phyloP scores from a whole-genome alignment of 2,888 invertebrate genomes.

The Pheosia gnoma region DNA sequence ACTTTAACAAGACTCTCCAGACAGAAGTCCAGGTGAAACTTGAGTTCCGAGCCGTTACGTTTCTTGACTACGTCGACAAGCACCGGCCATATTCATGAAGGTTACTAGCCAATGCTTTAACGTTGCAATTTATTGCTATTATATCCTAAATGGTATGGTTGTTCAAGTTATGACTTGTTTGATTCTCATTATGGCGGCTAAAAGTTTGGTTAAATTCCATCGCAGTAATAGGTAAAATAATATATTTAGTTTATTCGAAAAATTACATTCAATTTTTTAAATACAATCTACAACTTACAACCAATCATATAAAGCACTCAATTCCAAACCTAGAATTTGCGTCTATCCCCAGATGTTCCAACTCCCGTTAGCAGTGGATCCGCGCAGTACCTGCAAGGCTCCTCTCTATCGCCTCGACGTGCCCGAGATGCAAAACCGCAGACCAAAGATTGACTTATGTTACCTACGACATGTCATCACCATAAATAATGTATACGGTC shows the following conservation, averaged over 20 bases:
- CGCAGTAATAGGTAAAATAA: too few species aligned
- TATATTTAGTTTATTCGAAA: too few species aligned
- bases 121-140: too few species aligned
- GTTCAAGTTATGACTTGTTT: too few species aligned
- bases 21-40: conserved; percentile 26
- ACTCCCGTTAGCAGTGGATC: conserved; percentile 33
- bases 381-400: conserved; percentile 28
- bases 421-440: conserved; percentile 78
- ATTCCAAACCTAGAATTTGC: background rate
- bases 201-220: too few species aligned
- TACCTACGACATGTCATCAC: conserved; percentile 77
- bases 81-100: conserved; percentile 18
- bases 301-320: too few species aligned
- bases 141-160: too few species aligned
- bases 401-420: conserved; percentile 69
- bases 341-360: conserved; percentile 3
- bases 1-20: conserved; percentile 47
- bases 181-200: too few species aligned
- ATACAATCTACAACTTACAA: too few species aligned
- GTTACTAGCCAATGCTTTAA: conserved; percentile 13
- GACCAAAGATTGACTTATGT: conserved; percentile 70
- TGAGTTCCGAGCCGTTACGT: conserved; percentile 45
- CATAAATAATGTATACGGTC: conserved; percentile 80
- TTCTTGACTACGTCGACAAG: conserved; percentile 34
- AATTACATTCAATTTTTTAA: too few species aligned